Base-by-base conservation (phyloP, 2,113 vertebrate species). In the Charina bottae region DNA sequence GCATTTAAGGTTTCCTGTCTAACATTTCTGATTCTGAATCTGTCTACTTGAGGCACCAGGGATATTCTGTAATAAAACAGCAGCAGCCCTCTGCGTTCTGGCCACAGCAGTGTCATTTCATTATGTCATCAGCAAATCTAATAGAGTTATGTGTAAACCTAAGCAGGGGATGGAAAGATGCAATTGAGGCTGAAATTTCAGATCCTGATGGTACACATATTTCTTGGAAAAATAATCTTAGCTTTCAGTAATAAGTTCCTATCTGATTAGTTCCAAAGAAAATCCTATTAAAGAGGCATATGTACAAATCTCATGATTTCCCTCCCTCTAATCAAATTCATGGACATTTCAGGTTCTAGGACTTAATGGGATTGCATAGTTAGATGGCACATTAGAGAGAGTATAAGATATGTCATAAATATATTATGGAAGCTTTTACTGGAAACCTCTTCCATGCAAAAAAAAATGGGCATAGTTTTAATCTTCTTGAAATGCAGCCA, bases 311-410 rank as follows among this genome's bases (percentile, higher is more conserved):
- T 19, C 53, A 88, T 90, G 5, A 11, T 28, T 72, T 3, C 4
- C 19, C 42, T 19, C 55, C 15, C 46, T 53, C 54, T 11, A 13
- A n/a, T 87, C 37, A 64, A 87, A 64, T 90, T 86, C 89, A 93
- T 94, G 90, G 15, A 17, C 83, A 90, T 90, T 92, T 90, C 85
- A 90, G 83, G 15, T 90, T 62, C 19, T 55, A 59, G 24, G 24
- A 91, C 92, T 93, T 95, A 10, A 89, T 84, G 17, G 17, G 89
- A 87, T n/a, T 28, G 93, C 88, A 62, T 93, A 83, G 92, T 92
- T 93, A 94, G 89, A 92, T n/a, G 85, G 83, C 49, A 88, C 89
- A n/a, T 90, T 86, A 93, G 85, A 90, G 60, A 95, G 72, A 86
- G 92, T 59, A 90, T 28, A 87, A 93, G 85, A 15, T 26, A 93